Evolutionary conservation across 2,888 invertebrate genomes (phyloP), one percentile per base, ranked within the genome.

Genomic region (Chrysolina oricalcia): DNA sequence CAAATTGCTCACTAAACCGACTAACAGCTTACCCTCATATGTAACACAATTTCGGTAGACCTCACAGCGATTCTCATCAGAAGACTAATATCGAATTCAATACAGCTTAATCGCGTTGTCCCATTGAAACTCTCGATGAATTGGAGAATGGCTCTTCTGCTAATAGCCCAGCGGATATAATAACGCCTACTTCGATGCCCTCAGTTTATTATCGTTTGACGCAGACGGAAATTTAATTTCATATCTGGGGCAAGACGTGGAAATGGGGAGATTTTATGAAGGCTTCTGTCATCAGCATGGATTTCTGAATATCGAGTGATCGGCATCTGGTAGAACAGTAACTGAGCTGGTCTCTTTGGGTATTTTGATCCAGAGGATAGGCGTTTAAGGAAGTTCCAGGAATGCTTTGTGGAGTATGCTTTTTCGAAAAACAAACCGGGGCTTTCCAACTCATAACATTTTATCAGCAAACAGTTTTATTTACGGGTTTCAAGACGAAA

Each of bases 181-280:
- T 68, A 67, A 67, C 67, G 67, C 67, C 67, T 23, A 68, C 53
- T 68, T 41, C 41, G 35, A 53, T 68, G 40, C 23, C 56, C 23
- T 21, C 19, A 17, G 11, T 68, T 53, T 41, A 53, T 68, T 68
- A 68, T 68, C 53, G 15, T 35, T 21, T 40, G 23, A 53, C 66
- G 66, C 66, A 35, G 53, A 15, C 53, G 40, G 40, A 68, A 68
- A 68, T 68, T 19, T 19, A 40, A 68, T 68, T 68, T 40, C 56
- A 68, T 41, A 68, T 35, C 50, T 21, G 53, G 68, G 56, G 56
- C 59, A n/a, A 59, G 59, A 59, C 59, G 40, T 53, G 53, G 19
- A 35, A 17, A 53, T 68, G 17, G 35, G 27, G 17, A 1, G 53
- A 68, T 48, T 56, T 21, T 8, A 53, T 43, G 35, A 35, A 40